These are phyloP conservation scores for Micrastur ruficollis DNA, from an alignment of 2,797 vertebrate species.

Conservation along the genomic window DNA sequence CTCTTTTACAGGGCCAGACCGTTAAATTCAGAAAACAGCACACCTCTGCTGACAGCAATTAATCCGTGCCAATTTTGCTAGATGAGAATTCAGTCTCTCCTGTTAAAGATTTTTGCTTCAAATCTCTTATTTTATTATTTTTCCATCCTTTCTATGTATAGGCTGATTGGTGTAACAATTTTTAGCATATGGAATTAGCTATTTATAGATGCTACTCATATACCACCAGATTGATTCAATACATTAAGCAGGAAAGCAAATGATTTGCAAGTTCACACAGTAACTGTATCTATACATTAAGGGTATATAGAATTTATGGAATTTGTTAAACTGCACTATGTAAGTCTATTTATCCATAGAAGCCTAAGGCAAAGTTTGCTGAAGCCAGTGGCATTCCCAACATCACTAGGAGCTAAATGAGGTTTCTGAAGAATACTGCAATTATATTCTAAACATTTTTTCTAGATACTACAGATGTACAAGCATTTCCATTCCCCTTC, in stretches of 20 bases:
- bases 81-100: not conserved
- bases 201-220: not conserved
- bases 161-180: not conserved
- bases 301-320: not conserved
- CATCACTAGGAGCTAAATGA: not conserved
- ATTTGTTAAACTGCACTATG: not conserved
- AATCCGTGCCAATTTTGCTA: not conserved
- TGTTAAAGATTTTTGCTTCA: not conserved
- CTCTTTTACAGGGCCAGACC: not conserved
- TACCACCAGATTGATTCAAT: not conserved
- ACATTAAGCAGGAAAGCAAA: not conserved
- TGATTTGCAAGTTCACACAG: not conserved
- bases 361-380: not conserved
- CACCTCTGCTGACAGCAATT: not conserved
- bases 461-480: not conserved
- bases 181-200: conserved; percentile 25
- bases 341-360: not conserved
- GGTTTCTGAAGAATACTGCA: not conserved
- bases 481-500: not conserved
- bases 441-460: not conserved
- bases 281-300: not conserved
- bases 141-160: not conserved
- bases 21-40: not conserved
- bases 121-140: not conserved
- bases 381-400: not conserved